These are phyloP conservation scores for Scomber japonicus DNA, from an alignment of 2,113 vertebrate genomes.

Conservation along the genomic window DNA sequence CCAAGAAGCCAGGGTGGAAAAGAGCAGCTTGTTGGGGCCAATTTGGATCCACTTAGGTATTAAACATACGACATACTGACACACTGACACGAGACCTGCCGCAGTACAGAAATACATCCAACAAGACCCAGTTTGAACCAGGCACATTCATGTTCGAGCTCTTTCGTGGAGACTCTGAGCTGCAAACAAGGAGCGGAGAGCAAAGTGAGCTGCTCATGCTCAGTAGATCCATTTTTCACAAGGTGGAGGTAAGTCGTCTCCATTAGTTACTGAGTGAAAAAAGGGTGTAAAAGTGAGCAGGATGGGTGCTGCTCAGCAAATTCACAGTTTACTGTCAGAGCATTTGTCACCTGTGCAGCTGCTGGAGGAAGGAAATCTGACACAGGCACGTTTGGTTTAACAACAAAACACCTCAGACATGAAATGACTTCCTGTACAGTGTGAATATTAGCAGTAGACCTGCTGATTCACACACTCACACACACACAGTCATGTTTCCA, in stretches of 20 bases:
- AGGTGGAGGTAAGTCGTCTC: background rate
- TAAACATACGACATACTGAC: too few species aligned
- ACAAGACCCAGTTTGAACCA: too few species aligned
- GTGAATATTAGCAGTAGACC: constrained; percentile 23
- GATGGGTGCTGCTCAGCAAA: background rate
- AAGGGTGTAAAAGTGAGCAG: background rate
- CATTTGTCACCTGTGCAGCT: constrained; percentile 26
- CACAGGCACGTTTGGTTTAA: background rate
- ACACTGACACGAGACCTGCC: too few species aligned
- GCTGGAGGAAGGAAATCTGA: constrained; percentile 38
- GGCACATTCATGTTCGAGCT: too few species aligned
- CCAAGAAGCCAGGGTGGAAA: too few species aligned
- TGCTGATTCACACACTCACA: background rate
- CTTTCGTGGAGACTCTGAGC: too few species aligned
- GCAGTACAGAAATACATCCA: too few species aligned
- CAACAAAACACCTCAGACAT: constrained; percentile 5
- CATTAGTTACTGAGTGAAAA: background rate
- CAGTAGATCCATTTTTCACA: too few species aligned
- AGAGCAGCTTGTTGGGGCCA: too few species aligned
- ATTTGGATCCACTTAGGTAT: too few species aligned
- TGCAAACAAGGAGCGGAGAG: too few species aligned
- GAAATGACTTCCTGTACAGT: constrained; percentile 30
- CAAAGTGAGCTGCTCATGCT: too few species aligned
- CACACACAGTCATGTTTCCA: background rate
- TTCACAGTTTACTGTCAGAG: constrained; percentile 11